Conservation (phyloP, 2,888 invertebrate genomes). For the Nudaria mundana region DNA sequence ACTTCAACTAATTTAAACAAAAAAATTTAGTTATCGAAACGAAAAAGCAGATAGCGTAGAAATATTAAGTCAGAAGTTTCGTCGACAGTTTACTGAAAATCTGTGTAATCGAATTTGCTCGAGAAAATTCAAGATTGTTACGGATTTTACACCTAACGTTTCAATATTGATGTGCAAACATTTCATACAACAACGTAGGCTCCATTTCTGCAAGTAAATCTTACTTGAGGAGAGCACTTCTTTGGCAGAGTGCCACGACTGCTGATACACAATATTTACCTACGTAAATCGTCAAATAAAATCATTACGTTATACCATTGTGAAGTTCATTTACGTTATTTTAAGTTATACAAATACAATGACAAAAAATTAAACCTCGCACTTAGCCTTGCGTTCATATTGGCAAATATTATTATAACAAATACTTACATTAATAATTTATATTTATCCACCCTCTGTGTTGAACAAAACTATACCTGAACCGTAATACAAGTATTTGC, state of each 20-base stretch:
- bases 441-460: constrained; percentile 33
- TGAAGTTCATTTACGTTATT: neutral
- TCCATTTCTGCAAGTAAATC: neutral
- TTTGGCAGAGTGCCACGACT: neutral
- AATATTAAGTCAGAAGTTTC: no score
- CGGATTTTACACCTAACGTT: no score
- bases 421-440: constrained; percentile 3
- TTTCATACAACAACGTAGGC: neutral
- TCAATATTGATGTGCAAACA: neutral
- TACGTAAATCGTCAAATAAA: constrained; percentile 4
- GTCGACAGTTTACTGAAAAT: no score
- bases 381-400: constrained; percentile 47
- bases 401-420: constrained; percentile 46
- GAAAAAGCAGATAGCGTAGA: no score
- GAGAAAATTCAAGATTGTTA: no score
- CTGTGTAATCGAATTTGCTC: no score
- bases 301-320: neutral
- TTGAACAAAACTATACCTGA: neutral
- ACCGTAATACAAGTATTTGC: no score
- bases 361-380: constrained; percentile 36
- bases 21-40: no score
- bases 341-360: neutral
- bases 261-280: neutral
- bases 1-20: no score
- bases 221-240: neutral